These are phyloP conservation scores for Pyrochroa serraticornis DNA, from an alignment of 2,888 invertebrate genomes.

Conservation along the genomic window DNA sequence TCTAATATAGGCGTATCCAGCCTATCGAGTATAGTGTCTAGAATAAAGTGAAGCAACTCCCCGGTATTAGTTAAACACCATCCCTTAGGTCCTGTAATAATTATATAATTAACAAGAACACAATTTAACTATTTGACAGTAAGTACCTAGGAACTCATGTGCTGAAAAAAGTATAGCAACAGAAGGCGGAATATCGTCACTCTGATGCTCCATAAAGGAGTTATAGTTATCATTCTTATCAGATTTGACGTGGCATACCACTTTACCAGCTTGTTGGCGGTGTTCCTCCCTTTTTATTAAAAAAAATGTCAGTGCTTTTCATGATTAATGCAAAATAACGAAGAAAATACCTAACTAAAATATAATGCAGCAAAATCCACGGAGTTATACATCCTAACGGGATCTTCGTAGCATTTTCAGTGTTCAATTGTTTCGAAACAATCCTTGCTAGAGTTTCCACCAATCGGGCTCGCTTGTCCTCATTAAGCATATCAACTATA, in stretches of 20 bases:
- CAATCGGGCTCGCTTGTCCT: slow-evolving; percentile 68
- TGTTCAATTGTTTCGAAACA: slow-evolving; percentile 79
- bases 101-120: neutral
- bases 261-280: slow-evolving; percentile 64
- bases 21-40: slow-evolving; percentile 75
- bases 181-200: slow-evolving; percentile 71
- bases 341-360: slow-evolving; percentile 67
- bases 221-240: slow-evolving; percentile 35
- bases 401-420: slow-evolving; percentile 68
- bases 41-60: slow-evolving; percentile 76
- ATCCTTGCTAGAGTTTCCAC: slow-evolving; percentile 77
- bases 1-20: slow-evolving; percentile 70
- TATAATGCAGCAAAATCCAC: slow-evolving; percentile 84
- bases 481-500: slow-evolving; percentile 59
- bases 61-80: slow-evolving; percentile 84
- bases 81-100: slow-evolving; percentile 61
- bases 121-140: slow-evolving; percentile 1
- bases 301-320: slow-evolving; percentile 17
- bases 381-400: slow-evolving; percentile 76
- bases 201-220: slow-evolving; percentile 55
- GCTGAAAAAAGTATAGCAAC: slow-evolving; percentile 79
- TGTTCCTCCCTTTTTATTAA: slow-evolving; percentile 73
- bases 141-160: slow-evolving; percentile 79
- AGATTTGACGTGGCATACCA: slow-evolving; percentile 50
- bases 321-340: neutral